Conservation (phyloP, 1,140 invertebrate genomes). For the Caenorhabditis remanei region DNA sequence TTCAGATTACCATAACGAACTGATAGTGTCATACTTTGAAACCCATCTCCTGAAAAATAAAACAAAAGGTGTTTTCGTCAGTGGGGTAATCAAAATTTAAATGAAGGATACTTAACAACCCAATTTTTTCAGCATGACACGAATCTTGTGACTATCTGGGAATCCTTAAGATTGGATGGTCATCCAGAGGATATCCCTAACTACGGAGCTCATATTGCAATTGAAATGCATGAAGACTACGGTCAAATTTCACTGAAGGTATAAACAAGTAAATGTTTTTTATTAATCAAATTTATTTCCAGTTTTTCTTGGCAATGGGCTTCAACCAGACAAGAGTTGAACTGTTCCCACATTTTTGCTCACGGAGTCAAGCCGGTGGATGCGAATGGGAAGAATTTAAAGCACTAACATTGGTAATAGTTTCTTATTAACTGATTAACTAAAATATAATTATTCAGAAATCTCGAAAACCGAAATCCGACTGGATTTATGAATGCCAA, state of each 20-base stretch:
- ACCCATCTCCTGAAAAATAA: not conserved
- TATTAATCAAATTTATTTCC: not conserved
- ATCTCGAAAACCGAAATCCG: slow-evolving; percentile 21
- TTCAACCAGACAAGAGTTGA: slow-evolving; percentile 38
- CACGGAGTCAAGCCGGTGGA: too few species aligned
- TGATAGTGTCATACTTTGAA: slow-evolving; percentile 33
- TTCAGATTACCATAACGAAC: slow-evolving; percentile 35
- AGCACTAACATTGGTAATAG: not conserved
- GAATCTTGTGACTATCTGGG: slow-evolving; percentile 34
- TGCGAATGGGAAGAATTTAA: slow-evolving; percentile 17
- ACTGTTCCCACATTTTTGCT: slow-evolving; percentile 10
- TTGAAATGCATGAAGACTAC: slow-evolving; percentile 24
- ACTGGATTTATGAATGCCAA: slow-evolving; percentile 41
- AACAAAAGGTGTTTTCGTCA: slow-evolving; percentile 17
- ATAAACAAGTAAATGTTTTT: not conserved
- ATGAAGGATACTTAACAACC: too few species aligned
- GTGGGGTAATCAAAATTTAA: not conserved
- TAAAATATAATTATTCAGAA: not conserved
- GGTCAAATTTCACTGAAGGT: slow-evolving; percentile 12
- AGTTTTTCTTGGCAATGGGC: slow-evolving; percentile 36
- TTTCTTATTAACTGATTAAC: not conserved
- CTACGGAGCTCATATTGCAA: slow-evolving; percentile 33
- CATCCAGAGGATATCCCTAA: slow-evolving; percentile 43
- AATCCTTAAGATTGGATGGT: slow-evolving; percentile 20
- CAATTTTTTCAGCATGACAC: slow-evolving; percentile 25